Conservation (phyloP, 92 coral and sea anemone species). For the Pocillopora grandis region DNA sequence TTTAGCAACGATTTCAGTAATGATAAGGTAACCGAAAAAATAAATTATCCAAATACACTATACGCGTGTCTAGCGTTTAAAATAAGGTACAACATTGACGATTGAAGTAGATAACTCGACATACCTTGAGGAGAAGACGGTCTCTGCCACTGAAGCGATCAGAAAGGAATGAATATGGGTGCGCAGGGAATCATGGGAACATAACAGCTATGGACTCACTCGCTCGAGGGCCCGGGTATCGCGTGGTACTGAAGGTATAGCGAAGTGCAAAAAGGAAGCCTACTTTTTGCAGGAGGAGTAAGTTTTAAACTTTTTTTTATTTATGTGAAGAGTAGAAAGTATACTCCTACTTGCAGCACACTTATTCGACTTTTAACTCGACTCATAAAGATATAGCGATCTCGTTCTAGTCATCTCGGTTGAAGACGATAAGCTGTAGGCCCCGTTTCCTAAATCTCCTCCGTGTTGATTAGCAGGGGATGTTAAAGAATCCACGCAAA, state of each 20-base stretch:
- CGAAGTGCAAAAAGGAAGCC: no score
- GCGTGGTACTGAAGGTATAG: background rate
- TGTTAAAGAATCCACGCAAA: no score
- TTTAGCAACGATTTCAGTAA: background rate
- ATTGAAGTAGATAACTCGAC: constrained; percentile 54
- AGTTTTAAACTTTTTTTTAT: no score
- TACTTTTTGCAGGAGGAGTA: no score
- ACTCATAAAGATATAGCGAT: no score
- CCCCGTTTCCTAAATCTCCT: no score
- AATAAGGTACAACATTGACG: constrained; percentile 6
- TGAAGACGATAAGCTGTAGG: no score
- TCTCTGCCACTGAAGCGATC: background rate
- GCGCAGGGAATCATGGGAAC: constrained; percentile 69
- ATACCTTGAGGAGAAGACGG: constrained; percentile 40
- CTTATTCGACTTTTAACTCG: no score
- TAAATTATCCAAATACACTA: background rate
- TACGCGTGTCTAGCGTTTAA: background rate
- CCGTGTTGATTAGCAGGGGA: no score
- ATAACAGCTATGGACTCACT: background rate
- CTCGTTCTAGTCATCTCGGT: no score
- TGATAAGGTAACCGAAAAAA: constrained; percentile 5
- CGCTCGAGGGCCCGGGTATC: background rate
- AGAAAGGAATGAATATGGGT: background rate
- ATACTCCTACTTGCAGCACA: no score
- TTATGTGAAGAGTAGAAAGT: no score